Conservation (phyloP, 2,888 invertebrate species). For the Drosophila sordidapex region DNA sequence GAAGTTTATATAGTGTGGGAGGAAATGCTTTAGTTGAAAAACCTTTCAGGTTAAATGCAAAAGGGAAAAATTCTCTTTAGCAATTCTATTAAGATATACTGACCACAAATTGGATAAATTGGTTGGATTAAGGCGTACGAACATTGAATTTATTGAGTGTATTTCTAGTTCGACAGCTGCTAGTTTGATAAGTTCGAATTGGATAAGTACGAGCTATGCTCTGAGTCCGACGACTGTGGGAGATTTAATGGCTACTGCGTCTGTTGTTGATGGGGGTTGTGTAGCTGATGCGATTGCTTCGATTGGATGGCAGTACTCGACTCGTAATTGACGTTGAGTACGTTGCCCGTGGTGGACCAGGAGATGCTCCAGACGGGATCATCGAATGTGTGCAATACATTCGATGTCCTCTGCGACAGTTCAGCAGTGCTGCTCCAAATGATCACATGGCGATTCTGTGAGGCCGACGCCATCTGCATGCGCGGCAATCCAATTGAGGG, state of each 20-base stretch:
- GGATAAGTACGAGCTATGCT: conserved; percentile 51
- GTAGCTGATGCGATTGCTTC: conserved; percentile 54
- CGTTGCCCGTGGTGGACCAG: conserved; percentile 99
- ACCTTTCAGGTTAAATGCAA: not conserved
- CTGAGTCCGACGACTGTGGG: conserved; percentile 64
- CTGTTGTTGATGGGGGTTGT: conserved; percentile 61
- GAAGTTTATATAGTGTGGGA: no score
- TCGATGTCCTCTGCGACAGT: conserved; percentile 94
- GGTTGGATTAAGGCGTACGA: no score
- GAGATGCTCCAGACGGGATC: conserved; percentile 99
- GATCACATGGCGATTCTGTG: conserved; percentile 91
- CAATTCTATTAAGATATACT: not conserved
- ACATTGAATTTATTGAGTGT: no score
- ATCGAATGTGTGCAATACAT: conserved; percentile 92
- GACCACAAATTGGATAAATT: no score
- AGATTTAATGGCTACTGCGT: conserved; percentile 51
- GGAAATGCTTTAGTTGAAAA: not conserved
- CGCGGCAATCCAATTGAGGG: conserved; percentile 90
- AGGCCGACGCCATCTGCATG: conserved; percentile 96
- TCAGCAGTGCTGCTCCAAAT: conserved; percentile 92
- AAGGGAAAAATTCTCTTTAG: not conserved
- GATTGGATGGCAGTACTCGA: conserved; percentile 66
- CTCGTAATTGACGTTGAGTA: conserved; percentile 97
- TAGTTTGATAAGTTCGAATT: no score
- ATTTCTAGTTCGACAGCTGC: no score